Evolutionary conservation across 2,113 vertebrate species (phyloP).

Genomic region (Prochilodus magdalenae): DNA sequence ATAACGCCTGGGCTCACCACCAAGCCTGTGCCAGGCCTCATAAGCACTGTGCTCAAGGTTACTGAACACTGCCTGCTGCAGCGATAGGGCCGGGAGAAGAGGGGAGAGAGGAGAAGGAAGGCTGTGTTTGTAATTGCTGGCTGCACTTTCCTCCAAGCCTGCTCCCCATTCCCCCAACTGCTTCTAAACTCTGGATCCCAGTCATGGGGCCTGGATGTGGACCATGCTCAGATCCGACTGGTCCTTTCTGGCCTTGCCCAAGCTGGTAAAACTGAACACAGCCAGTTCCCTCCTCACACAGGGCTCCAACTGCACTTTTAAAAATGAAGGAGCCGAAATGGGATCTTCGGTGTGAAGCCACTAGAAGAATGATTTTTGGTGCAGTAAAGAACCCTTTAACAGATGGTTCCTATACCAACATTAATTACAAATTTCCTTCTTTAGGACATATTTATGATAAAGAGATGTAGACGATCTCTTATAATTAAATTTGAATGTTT

Average conservation of each 20-base stretch:
- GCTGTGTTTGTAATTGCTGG: slow-evolving; percentile 17
- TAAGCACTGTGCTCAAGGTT: slow-evolving; percentile 34
- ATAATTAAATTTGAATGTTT: no score
- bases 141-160: background rate
- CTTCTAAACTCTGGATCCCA: slow-evolving; percentile 3
- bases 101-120: background rate
- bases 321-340: background rate
- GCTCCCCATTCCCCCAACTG: background rate
- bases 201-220: background rate
- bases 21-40: slow-evolving; percentile 7
- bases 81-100: background rate
- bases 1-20: slow-evolving; percentile 12
- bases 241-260: background rate
- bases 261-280: background rate
- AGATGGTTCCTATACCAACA: background rate
- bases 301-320: background rate
- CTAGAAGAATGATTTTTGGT: background rate
- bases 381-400: background rate
- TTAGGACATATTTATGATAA: no score
- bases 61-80: slow-evolving; percentile 18
- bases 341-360: background rate
- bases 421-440: no score
- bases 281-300: background rate
- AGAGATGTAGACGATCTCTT: no score
- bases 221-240: background rate